phyloP scores from a whole-genome alignment of 1,140 invertebrate genomes.

The Drosophila fuyamai region DNA sequence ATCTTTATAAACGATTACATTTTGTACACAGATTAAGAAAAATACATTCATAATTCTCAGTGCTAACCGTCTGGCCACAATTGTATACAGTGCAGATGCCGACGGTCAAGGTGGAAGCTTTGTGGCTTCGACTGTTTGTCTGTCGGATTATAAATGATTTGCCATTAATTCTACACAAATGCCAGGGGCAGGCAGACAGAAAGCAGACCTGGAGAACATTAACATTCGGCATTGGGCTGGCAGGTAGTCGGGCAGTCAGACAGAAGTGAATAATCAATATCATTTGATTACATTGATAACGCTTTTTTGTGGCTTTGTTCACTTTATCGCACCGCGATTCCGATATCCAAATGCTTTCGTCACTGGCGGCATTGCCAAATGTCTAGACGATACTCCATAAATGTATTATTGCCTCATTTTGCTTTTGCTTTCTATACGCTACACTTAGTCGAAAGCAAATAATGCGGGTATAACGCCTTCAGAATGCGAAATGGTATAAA shows the following conservation, averaged over 20 bases:
- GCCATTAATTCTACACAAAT: slow-evolving; percentile 59
- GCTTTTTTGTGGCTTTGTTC: slow-evolving; percentile 30
- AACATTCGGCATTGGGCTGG: slow-evolving; percentile 32
- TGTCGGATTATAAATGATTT: slow-evolving; percentile 77
- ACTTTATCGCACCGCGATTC: slow-evolving; percentile 41
- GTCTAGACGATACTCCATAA: slow-evolving; percentile 48
- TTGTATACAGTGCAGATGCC: slow-evolving; percentile 16
- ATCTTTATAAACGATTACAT: too few relatives aligned
- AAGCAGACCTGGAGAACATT: slow-evolving; percentile 30
- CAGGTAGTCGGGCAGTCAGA: slow-evolving; percentile 39
- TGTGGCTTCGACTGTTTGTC: slow-evolving; percentile 68
- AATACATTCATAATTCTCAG: too few relatives aligned
- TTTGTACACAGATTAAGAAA: too few relatives aligned
- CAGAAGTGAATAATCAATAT: slow-evolving; percentile 54
- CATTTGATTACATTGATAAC: slow-evolving; percentile 54
- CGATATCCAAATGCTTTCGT: slow-evolving; percentile 45
- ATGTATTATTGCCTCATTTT: slow-evolving; percentile 52
- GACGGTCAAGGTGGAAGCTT: slow-evolving; percentile 50
- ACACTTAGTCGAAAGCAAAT: slow-evolving; percentile 18
- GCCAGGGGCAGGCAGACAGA: slow-evolving; percentile 38
- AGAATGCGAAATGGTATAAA: not conserved
- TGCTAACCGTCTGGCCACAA: not conserved
- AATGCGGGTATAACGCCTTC: slow-evolving; percentile 6
- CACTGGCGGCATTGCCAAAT: slow-evolving; percentile 48
- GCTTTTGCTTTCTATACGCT: slow-evolving; percentile 31